Evolutionary conservation across 1,140 invertebrate genomes (phyloP).

Genomic region (Drosophila mojavensis): DNA sequence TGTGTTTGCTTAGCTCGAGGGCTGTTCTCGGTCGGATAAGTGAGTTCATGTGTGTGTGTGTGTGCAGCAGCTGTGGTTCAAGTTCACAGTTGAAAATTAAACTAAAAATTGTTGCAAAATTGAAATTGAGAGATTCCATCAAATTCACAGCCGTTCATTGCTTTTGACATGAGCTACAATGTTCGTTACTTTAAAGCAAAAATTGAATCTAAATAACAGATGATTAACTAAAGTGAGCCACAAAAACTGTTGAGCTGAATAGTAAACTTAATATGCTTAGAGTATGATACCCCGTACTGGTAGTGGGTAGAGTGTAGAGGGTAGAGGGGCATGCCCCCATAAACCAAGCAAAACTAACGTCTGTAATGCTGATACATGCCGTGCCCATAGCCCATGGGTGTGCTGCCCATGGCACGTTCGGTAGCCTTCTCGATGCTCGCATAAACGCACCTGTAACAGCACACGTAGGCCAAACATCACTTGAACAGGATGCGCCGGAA

Average conservation of each 20-base stretch:
- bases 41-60: background rate
- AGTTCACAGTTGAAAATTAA: constrained; percentile 42
- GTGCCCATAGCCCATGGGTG: constrained; percentile 83
- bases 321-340: background rate
- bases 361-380: constrained; percentile 83
- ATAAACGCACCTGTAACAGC: constrained; percentile 88
- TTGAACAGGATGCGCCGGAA: constrained; percentile 97
- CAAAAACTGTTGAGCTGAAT: background rate
- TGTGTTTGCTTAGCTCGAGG: constrained; percentile 58
- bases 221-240: constrained; percentile 2
- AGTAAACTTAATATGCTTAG: background rate
- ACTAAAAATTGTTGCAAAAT: constrained; percentile 61
- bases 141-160: constrained; percentile 84
- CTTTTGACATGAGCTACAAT: constrained; percentile 84
- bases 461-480: constrained; percentile 93
- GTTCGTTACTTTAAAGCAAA: constrained; percentile 70
- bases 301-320: too few species aligned
- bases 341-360: constrained; percentile 81
- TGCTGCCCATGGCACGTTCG: constrained; percentile 84
- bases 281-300: background rate
- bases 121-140: constrained; percentile 74
- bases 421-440: constrained; percentile 84
- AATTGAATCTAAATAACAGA: constrained; percentile 18
- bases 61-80: constrained; percentile 23
- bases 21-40: background rate